These are phyloP conservation scores for Diachrysia chrysitis DNA, from an alignment of 2,888 invertebrate genomes.

Conservation along the genomic window DNA sequence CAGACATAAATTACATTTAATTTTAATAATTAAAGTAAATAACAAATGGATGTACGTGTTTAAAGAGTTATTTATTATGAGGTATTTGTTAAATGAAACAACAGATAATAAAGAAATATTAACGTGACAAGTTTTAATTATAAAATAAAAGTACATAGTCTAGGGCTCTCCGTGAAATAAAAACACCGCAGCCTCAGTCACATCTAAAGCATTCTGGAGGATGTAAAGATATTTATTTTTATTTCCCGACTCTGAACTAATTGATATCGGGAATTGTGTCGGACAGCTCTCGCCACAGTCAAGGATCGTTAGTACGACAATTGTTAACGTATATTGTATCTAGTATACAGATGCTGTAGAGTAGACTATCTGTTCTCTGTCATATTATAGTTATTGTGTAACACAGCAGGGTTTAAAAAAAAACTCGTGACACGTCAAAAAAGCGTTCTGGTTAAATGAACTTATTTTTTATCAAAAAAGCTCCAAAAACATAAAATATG, in stretches of 20 bases:
- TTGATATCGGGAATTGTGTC: conserved; percentile 1
- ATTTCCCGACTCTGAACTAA: background rate
- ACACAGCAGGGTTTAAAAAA: too few species aligned
- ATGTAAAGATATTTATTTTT: conserved; percentile 4
- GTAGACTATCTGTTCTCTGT: background rate
- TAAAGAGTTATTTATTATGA: too few species aligned
- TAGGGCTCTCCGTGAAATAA: background rate
- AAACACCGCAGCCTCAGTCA: background rate
- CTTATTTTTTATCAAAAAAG: too few species aligned
- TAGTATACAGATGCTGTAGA: background rate
- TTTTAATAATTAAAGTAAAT: too few species aligned
- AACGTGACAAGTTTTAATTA: background rate
- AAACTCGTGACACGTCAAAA: too few species aligned
- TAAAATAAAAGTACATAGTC: background rate
- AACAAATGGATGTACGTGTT: too few species aligned
- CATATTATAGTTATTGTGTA: background rate
- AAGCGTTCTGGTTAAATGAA: too few species aligned
- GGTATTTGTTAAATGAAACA: too few species aligned
- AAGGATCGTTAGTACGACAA: background rate
- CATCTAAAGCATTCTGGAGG: background rate
- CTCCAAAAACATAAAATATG: too few species aligned
- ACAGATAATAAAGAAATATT: too few species aligned
- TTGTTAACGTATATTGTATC: background rate
- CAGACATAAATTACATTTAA: too few species aligned
- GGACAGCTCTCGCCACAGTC: conserved; percentile 1